Base-by-base conservation (phyloP, 2,888 invertebrate genomes). In the Chamaedrilus cognettii region DNA sequence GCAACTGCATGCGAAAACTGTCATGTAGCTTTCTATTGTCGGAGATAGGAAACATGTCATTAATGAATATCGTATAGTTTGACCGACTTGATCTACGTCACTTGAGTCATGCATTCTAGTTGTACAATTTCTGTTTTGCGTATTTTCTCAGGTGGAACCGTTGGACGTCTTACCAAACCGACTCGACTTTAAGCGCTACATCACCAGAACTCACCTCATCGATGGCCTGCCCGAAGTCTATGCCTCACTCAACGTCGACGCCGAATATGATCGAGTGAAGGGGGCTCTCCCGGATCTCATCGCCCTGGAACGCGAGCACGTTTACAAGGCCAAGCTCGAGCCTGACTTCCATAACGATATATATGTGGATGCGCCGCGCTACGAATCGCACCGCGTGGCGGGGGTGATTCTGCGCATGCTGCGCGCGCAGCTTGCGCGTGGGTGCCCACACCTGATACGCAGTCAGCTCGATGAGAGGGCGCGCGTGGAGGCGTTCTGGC, bases 401-500 rank as follows among this genome's bases (percentile, higher is more conserved):
- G 60, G 68, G 23, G 57, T 56, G 32, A 34, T 76, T 30, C 34
- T 71, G 19, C 55, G 71, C 26, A 61, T 64, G 19, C 59, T 74
- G 19, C 51, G 65, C n/a, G 70, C 64, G 5, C 66, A 67, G n/a
- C 64, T 74, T n/a, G 52, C 65, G 26, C 69, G 63, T 23, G 60
- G 74, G 7, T 69, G 72, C 64, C 66, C 70, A 23, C 79, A 81
- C 73, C 66, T 81, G 19, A 59, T 67, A 23, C 74, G 71, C 1
- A 67, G 75, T 56, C 85, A 91, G 87, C 82, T 91, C 35, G 94
- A 94, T 81, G 86, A 88, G 77, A 87, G 91, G 70, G 91, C 95
- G 2, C 86, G 92, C 28, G 87, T 92, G 75, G 92, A 94, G 86
- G 90, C 94, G 32, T 92, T 91, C 83, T 96, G 96, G 96, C 74